phyloP scores from a whole-genome alignment of 2,888 invertebrate species.

The Apantesis nais region DNA sequence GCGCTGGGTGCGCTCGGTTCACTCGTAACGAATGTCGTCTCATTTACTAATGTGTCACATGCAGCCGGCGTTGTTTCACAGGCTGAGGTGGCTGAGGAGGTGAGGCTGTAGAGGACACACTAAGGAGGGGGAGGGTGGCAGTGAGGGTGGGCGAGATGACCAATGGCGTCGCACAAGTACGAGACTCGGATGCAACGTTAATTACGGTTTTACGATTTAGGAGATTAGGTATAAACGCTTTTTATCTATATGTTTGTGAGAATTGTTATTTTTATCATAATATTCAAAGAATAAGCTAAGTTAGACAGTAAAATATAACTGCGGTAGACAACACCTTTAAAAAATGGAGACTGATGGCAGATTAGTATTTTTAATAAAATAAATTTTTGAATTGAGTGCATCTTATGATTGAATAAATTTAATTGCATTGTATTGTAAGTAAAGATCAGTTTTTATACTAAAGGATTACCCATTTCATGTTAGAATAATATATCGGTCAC shows the following conservation, averaged over 20 bases:
- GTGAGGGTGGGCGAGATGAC: slow-evolving; percentile 61
- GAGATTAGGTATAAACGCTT: slow-evolving; percentile 3
- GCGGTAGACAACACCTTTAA: not conserved
- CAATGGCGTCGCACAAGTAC: slow-evolving; percentile 70
- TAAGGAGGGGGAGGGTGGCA: slow-evolving; percentile 31
- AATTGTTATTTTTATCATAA: not conserved
- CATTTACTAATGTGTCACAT: slow-evolving; percentile 87
- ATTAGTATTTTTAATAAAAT: not conserved
- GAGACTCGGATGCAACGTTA: slow-evolving; percentile 70
- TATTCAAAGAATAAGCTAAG: not conserved
- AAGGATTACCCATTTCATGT: slow-evolving; percentile 6
- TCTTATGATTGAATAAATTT: not conserved
- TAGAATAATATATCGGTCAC: slow-evolving; percentile 34
- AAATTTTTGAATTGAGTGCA: not conserved
- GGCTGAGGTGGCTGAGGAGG: slow-evolving; percentile 50
- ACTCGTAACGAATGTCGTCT: slow-evolving; percentile 84
- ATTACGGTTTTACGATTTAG: slow-evolving; percentile 64
- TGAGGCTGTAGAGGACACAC: slow-evolving; percentile 34
- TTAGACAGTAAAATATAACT: not conserved
- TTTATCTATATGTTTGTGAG: not conserved
- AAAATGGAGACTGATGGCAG: not conserved
- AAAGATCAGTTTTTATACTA: not conserved
- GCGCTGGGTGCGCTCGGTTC: slow-evolving; percentile 77
- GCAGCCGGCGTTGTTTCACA: slow-evolving; percentile 84
- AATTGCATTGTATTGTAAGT: not conserved